Percentiles rank a stretch among this genome's conserved stretches.
These are phyloP conservation scores for Bujurquina vittata DNA, from an alignment of 2,113 vertebrate species.

Conservation along the genomic window DNA sequence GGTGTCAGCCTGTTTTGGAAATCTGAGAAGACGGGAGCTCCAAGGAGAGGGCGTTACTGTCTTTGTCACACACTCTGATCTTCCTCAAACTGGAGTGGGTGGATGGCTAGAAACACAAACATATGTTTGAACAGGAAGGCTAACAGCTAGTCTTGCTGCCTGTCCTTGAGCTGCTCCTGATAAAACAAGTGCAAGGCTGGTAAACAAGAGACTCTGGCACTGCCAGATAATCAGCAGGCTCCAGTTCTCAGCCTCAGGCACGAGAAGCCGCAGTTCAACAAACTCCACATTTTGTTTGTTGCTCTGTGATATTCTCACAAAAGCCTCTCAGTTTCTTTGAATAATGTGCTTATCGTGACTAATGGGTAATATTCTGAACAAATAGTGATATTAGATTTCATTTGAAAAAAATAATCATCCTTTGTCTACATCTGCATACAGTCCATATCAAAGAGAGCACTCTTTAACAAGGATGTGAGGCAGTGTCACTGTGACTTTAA, in stretches of 20 bases:
- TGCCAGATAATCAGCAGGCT: constrained; percentile 38
- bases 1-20: constrained; percentile 28
- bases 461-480: neutral
- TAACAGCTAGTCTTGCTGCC: constrained; percentile 7
- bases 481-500: neutral
- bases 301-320: constrained; percentile 1
- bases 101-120: constrained; percentile 37
- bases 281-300: neutral
- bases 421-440: neutral
- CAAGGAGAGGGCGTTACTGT: constrained; percentile 51
- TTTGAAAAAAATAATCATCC: neutral
- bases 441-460: neutral
- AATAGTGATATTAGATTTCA: neutral
- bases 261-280: neutral
- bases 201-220: constrained; percentile 51
- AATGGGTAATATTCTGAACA: neutral
- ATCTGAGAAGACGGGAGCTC: constrained; percentile 47
- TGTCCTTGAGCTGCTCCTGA: constrained; percentile 58
- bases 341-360: neutral
- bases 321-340: neutral
- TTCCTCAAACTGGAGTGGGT: constrained; percentile 19
- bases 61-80: constrained; percentile 44
- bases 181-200: constrained; percentile 41
- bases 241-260: constrained; percentile 24
- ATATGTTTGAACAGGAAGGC: constrained; percentile 58